phyloP scores from a whole-genome alignment of 2,113 vertebrate species.

The human region DNA sequence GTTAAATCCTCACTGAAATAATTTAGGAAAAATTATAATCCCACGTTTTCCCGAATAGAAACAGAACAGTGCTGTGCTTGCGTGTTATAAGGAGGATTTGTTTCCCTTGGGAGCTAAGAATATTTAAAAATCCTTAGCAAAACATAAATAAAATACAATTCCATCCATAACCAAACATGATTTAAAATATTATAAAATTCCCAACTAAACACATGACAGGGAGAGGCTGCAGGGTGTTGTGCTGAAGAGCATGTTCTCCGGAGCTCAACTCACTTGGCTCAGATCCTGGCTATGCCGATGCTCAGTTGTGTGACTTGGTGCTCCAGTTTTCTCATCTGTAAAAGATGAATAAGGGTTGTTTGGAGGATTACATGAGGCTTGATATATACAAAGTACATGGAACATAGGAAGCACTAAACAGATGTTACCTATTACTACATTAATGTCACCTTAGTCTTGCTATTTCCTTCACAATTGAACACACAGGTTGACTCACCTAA shows the following conservation, averaged over 20 bases:
- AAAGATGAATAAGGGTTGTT: background rate
- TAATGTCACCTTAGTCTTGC: background rate
- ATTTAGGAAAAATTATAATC: background rate
- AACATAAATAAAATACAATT: background rate
- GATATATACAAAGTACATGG: background rate
- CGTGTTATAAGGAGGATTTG: background rate
- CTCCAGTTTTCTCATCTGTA: background rate
- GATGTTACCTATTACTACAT: background rate
- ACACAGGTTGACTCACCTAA: background rate
- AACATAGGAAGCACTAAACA: background rate
- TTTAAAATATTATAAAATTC: background rate
- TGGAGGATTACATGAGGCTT: background rate
- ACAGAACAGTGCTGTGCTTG: background rate
- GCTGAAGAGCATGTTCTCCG: background rate
- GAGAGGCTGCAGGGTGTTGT: background rate
- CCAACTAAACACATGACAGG: background rate
- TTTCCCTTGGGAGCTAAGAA: background rate
- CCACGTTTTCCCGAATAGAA: background rate
- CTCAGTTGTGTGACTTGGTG: background rate
- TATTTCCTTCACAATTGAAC: background rate
- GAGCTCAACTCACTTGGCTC: background rate
- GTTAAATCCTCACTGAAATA: background rate
- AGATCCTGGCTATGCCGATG: background rate
- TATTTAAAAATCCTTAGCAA: background rate
- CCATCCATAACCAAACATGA: background rate